phyloP scores from a whole-genome alignment of 2,888 invertebrate genomes.

The Thyatira batis region DNA sequence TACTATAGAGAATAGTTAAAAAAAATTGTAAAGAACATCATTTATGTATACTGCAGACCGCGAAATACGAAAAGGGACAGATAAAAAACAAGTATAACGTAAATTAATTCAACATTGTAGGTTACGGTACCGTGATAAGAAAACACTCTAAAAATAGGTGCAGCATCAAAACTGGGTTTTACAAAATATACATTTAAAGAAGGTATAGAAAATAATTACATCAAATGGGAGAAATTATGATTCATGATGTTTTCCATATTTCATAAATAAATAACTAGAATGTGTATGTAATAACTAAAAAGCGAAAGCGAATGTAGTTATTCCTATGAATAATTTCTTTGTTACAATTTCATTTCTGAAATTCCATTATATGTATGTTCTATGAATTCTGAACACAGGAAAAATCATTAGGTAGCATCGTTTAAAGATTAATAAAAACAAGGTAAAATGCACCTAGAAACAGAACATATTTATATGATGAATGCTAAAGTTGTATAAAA shows the following conservation, averaged over 20 bases:
- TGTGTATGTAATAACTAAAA: neutral
- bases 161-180: neutral
- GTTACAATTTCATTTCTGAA: neutral
- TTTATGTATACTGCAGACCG: too few species aligned
- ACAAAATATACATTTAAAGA: neutral
- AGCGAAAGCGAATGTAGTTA: neutral
- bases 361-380: neutral
- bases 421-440: too few species aligned
- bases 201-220: neutral
- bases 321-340: neutral
- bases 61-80: neutral
- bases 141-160: neutral
- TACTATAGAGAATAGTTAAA: too few species aligned
- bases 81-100: neutral
- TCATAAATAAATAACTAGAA: neutral
- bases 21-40: too few species aligned
- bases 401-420: neutral
- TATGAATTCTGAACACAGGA: neutral
- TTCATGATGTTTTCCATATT: too few species aligned
- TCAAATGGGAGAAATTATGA: too few species aligned
- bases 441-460: too few species aligned
- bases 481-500: slow-evolving; percentile 1
- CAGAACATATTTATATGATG: too few species aligned
- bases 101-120: neutral
- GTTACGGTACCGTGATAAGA: neutral